phyloP scores from a whole-genome alignment of 2,113 vertebrate species.

The Lophius piscatorius region DNA sequence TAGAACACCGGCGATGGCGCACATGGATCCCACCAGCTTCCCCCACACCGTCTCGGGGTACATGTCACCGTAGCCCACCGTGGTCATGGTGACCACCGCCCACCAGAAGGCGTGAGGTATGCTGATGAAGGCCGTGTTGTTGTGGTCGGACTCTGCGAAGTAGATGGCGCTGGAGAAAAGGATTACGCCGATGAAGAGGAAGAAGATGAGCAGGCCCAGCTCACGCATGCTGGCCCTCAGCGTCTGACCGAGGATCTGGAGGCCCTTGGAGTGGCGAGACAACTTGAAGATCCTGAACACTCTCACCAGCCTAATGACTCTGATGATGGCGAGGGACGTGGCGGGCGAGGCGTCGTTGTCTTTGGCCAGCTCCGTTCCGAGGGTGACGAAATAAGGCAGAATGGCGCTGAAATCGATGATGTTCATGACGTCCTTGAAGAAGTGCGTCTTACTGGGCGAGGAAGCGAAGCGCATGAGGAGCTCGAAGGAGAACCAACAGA shows the following conservation, averaged over 20 bases:
- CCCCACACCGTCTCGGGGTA: constrained; percentile 86
- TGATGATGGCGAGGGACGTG: constrained; percentile 85
- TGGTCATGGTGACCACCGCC: constrained; percentile 93
- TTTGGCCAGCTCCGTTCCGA: constrained; percentile 83
- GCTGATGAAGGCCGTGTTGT: constrained; percentile 83
- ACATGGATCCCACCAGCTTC: constrained; percentile 90
- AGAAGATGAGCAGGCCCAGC: constrained; percentile 89
- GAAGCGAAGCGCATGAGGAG: constrained; percentile 82
- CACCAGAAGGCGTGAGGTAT: constrained; percentile 93
- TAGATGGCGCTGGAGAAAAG: constrained; percentile 90
- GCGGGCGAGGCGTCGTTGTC: constrained; percentile 60
- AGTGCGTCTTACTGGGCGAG: constrained; percentile 83
- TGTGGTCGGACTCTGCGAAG: constrained; percentile 88
- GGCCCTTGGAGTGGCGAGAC: constrained; percentile 88
- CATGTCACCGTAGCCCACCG: constrained; percentile 92
- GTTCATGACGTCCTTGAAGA: constrained; percentile 92
- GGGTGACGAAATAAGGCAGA: constrained; percentile 87
- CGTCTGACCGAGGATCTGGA: constrained; percentile 90
- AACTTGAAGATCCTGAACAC: constrained; percentile 90
- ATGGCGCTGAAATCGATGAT: constrained; percentile 89
- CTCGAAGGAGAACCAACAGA: constrained; percentile 91
- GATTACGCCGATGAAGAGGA: constrained; percentile 84
- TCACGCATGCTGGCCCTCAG: constrained; percentile 89
- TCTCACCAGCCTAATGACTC: constrained; percentile 87
- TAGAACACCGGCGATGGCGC: constrained; percentile 89